Evolutionary conservation across 64 coral and sea anemone species (phyloP), one percentile per base, ranked within the genome.

Genomic region (Porites lutea): DNA sequence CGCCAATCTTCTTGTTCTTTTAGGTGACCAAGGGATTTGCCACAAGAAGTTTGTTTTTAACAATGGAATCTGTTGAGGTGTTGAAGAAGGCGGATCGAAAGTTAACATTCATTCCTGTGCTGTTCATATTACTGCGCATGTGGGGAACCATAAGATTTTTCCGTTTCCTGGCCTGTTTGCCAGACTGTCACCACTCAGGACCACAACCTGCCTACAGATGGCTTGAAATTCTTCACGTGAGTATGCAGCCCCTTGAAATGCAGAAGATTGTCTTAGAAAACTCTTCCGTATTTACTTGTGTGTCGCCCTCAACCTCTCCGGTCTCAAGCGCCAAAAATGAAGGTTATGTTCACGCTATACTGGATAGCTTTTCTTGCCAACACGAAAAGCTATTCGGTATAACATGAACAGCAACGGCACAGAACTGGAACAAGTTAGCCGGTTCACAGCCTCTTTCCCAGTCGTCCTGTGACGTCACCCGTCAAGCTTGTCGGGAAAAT

Each of bases 61-160:
- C 76, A 73, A 3, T 78, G 65, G 27, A 47, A 20, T 84, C 81
- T 68, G 79, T 82, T 45, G 62, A 88, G 59, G 84, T 72, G 2
- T 77, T 48, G 47, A 87, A 54, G 13, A 89, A 73, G 59, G 90
- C 77, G 6, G 86, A 92, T 48, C 67, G 76, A 21, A 96, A 96
- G 27, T 92, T 92, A 58, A 82, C 59, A 21, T 45, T 96, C 59
- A 92, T 96, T 10, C 94, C 94, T n/a, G 12, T 96, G 8, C 77
- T 96, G 10, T 96, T 92, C 65, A 88, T 96, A 44, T 52, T 82
- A 37, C 20, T 96, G 48, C 86, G 85, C 48, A 92, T 96, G 12
- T 96, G 94, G 94, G 94, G 94, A 57, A 96, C 94, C 8, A 65
- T 96, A 48, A 79, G 94, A 6, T 96, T 96, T 74, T 85, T 88